phyloP scores from a whole-genome alignment of 2,113 vertebrate species.

The Peromyscus californicus region DNA sequence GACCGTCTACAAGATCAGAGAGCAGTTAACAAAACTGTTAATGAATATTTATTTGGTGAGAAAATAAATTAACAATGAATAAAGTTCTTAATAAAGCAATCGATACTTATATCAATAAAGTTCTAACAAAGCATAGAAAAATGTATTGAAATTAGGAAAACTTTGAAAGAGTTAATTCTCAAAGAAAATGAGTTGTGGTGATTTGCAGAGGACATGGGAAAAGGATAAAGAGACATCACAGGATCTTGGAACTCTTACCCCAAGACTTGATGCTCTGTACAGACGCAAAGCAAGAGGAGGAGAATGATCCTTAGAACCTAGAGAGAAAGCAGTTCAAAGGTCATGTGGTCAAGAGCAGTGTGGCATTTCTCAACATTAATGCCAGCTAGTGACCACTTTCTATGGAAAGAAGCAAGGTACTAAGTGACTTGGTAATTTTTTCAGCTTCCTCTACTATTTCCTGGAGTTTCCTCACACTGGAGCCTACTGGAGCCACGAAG shows the following conservation, averaged over 20 bases:
- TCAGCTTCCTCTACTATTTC: not conserved
- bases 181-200: not conserved
- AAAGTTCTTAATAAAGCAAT: not conserved
- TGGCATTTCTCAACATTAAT: not conserved
- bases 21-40: not conserved
- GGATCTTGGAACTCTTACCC: not conserved
- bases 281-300: not conserved
- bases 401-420: not conserved
- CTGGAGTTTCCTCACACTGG: not conserved
- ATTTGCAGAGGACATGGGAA: not conserved
- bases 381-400: not conserved
- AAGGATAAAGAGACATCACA: not conserved
- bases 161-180: not conserved
- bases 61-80: not conserved
- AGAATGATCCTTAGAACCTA: not conserved
- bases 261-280: not conserved
- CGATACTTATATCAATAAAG: not conserved
- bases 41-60: not conserved
- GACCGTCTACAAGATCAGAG: not conserved
- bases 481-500: not conserved
- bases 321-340: not conserved
- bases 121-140: not conserved
- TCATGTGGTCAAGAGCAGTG: not conserved
- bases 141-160: not conserved
- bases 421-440: not conserved